Base-by-base conservation (phyloP, 1,140 invertebrate genomes). In the Meloidogyne exigua region DNA sequence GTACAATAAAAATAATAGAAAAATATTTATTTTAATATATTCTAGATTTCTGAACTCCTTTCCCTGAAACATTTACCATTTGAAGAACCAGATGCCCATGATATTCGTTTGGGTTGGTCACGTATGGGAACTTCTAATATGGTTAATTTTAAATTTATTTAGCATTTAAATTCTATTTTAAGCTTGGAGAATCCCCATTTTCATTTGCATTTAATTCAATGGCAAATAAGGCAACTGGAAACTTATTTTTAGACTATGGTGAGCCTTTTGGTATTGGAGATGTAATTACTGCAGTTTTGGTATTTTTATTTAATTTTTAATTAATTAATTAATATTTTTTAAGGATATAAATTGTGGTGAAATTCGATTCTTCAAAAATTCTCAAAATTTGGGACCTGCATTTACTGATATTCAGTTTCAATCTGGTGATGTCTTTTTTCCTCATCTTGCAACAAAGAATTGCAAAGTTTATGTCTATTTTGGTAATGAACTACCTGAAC, bases 391-490 rank as follows among this genome's bases (percentile, higher is more conserved):
- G 12, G 86, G 86, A n/a, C 75, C 73, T 1, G 85, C 86, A 13
- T 87, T 83, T 79, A 70, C 76, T 15, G 69, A 76, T 18, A 57
- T 73, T 28, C 28, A 74, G 15, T 79, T 86, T 39, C 44, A 74
- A 21, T 65, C 67, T 12, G 84, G 80, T 0, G 79, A 83, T 36
- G 77, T 74, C 3, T 68, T 86, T 12, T 86, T 81, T 63, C 84
- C 85, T 11, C 86, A 88, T 65, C 77, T 87, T 77, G 82, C 80
- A 15, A 76, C 77, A 21, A 87, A 87, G 63, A 87, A 87, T 68
- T 81, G 81, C 44, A 87, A 84, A 68, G 78, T 87, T 12, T 49
- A 73, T 23, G 84, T 87, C 5, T 86, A 87, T 80, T 85, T 87
- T 68, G 85, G 86, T n/a, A 64, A 76, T 11, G 76, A 82, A 39